Conservation (phyloP, 2,113 vertebrate genomes). For the Chamaetylas fuelleborni region DNA sequence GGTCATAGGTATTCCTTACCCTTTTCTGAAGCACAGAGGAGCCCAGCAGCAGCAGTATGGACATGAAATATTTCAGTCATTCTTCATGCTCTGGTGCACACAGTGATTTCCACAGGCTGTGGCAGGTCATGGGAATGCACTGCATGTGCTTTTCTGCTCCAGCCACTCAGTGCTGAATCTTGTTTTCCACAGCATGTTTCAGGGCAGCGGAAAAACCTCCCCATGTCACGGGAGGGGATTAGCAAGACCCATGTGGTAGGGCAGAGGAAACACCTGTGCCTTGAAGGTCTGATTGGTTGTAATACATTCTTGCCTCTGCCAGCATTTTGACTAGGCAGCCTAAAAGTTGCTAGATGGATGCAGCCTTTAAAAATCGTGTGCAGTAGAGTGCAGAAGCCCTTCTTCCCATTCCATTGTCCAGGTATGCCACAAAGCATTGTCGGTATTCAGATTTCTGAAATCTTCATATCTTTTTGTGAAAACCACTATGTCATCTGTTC, state of each 20-base stretch:
- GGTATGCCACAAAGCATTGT: rapidly evolving
- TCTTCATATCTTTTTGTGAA: not conserved
- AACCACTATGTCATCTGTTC: not conserved
- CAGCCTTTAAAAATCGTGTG: rapidly evolving
- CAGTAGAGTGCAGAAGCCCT: not conserved
- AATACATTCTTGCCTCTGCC: not conserved
- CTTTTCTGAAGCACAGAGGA: not conserved
- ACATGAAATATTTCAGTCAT: not conserved
- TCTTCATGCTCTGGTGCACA: not conserved
- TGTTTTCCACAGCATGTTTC: not conserved
- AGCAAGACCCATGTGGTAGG: not conserved
- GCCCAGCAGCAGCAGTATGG: not conserved
- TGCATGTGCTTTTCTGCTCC: not conserved
- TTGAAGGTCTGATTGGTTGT: not conserved
- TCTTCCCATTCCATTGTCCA: not conserved
- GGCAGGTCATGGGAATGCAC: not conserved
- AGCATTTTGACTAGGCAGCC: not conserved
- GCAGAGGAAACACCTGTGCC: slow-evolving; percentile 10
- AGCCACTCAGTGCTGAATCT: not conserved
- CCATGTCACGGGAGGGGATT: not conserved
- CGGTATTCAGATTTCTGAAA: not conserved
- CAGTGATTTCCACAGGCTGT: not conserved
- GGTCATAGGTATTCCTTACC: not conserved
- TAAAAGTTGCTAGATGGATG: not conserved
- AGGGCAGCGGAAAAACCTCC: not conserved